A percentile compares a stretch with the other conserved stretches of the same genome.
These are phyloP conservation scores for Pinna nobilis DNA, from an alignment of 1,140 invertebrate species.

Conservation along the genomic window DNA sequence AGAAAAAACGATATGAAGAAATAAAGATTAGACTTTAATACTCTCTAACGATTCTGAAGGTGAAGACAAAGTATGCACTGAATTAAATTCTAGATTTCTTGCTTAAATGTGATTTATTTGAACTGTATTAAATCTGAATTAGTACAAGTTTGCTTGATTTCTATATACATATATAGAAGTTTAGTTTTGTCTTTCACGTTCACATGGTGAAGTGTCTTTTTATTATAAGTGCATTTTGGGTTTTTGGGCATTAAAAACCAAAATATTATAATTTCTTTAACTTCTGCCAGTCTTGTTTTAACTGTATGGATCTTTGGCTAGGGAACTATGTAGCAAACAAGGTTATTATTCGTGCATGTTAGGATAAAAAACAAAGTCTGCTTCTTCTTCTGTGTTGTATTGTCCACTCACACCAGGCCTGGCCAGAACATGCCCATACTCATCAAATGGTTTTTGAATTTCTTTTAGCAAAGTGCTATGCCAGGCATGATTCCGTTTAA, in stretches of 20 bases:
- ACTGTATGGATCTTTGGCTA: too few species aligned
- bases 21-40: not conserved
- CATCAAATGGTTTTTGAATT: constrained; percentile 65
- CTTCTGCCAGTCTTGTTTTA: constrained; percentile 12
- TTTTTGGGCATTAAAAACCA: constrained; percentile 29
- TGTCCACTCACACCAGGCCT: not conserved
- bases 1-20: too few species aligned
- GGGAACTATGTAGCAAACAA: too few species aligned
- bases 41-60: not conserved
- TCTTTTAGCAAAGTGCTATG: constrained; percentile 49
- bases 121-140: constrained; percentile 1
- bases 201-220: constrained; percentile 2
- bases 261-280: constrained; percentile 6
- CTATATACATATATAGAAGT: constrained; percentile 14
- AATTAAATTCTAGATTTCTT: not conserved
- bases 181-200: constrained; percentile 17
- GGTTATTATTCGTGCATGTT: too few species aligned
- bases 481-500: constrained; percentile 85
- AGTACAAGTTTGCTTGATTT: constrained; percentile 17
- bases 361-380: too few species aligned
- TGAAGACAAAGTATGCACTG: not conserved
- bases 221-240: constrained; percentile 34
- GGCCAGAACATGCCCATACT: not conserved
- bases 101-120: constrained; percentile 10
- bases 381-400: too few species aligned